Evolutionary conservation across 2,113 vertebrate species (phyloP).

Genomic region (Scomber scombrus): DNA sequence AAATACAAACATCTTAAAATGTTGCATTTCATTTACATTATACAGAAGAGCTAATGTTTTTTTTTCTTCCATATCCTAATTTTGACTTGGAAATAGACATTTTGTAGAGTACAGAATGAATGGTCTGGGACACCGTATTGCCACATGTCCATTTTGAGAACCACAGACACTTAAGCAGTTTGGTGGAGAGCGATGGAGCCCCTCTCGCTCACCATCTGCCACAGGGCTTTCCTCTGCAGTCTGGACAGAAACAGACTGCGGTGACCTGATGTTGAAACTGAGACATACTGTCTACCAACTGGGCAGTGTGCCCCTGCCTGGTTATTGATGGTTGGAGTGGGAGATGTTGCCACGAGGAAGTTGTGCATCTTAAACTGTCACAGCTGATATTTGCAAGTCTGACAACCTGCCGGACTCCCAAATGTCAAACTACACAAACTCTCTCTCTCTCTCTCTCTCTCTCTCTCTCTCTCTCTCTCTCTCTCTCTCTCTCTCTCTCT

Average conservation of each 20-base stretch:
- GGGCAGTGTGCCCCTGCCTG: slow-evolving; percentile 13
- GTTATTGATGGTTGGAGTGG: slow-evolving; percentile 40
- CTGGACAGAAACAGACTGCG: slow-evolving; percentile 51
- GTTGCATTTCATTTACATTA: neutral
- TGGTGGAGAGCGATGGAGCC: slow-evolving; percentile 51
- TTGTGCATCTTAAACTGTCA: slow-evolving; percentile 50
- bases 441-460: no score
- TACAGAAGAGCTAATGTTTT: neutral
- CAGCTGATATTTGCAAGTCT: slow-evolving; percentile 58
- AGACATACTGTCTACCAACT: slow-evolving; percentile 45
- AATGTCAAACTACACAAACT: slow-evolving; percentile 38
- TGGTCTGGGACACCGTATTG: slow-evolving; percentile 16
- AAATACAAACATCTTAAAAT: neutral
- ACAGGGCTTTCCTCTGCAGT: slow-evolving; percentile 51
- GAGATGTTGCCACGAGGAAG: slow-evolving; percentile 38
- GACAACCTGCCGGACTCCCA: slow-evolving; percentile 35
- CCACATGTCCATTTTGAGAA: slow-evolving; percentile 44
- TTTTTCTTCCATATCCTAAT: neutral
- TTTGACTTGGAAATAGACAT: neutral
- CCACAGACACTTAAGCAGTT: slow-evolving; percentile 50
- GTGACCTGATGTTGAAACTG: slow-evolving; percentile 47
- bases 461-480: no score
- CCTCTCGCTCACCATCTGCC: slow-evolving; percentile 70
- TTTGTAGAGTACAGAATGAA: neutral
- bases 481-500: no score